Percentiles rank a stretch among this genome's conserved stretches.
These are phyloP conservation scores for Bambusicola thoracicus DNA, from an alignment of 2,113 vertebrate species.

Conservation along the genomic window DNA sequence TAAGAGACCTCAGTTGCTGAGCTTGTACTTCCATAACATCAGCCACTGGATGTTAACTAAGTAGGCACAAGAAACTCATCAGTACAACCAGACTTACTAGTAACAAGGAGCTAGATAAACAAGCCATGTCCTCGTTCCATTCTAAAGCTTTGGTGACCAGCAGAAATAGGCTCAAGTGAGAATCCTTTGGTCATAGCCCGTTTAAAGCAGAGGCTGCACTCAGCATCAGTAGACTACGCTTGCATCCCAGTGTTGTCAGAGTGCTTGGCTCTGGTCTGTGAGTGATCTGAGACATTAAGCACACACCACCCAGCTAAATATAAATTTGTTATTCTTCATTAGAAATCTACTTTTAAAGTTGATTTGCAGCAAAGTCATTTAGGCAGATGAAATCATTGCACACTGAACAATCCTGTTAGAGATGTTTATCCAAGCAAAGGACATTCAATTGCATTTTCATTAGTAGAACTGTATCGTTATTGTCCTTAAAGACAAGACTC, in stretches of 20 bases:
- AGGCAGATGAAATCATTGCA: conserved; percentile 29
- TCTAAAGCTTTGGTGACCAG: neutral
- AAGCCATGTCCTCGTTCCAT: neutral
- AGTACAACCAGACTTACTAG: neutral
- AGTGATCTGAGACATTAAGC: neutral
- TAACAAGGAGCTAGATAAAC: neutral
- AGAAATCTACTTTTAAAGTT: neutral
- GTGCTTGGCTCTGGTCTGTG: neutral
- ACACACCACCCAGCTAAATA: neutral
- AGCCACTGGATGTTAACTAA: neutral
- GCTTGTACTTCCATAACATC: neutral
- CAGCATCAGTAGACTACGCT: neutral
- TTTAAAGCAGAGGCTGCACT: neutral
- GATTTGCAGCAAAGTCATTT: neutral
- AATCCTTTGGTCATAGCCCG: neutral
- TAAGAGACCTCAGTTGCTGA: neutral
- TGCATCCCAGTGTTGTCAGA: fast-evolving
- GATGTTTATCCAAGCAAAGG: conserved; percentile 47
- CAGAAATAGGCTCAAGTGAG: neutral
- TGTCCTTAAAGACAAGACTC: conserved; percentile 34
- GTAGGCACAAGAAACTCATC: neutral
- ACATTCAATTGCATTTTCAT: conserved; percentile 26
- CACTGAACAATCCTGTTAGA: conserved; percentile 32
- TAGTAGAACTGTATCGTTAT: conserved; percentile 36
- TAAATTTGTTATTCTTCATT: conserved; percentile 9